A percentile compares a stretch with the other conserved stretches of the same genome.
These are phyloP conservation scores for Alectoris magna DNA, from an alignment of 2,797 vertebrate species.

Conservation along the genomic window DNA sequence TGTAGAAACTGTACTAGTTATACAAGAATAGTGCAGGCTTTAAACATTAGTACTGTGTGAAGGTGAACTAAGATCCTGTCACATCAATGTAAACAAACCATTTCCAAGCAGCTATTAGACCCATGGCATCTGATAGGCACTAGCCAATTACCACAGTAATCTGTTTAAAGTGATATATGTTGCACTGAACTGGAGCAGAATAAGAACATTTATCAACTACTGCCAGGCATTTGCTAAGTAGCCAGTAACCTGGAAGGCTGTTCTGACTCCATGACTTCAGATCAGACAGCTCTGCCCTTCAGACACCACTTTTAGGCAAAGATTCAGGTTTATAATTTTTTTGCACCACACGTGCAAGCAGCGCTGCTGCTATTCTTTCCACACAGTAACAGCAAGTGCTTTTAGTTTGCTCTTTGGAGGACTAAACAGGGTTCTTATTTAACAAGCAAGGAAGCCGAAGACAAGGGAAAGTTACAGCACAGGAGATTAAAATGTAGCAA, in stretches of 20 bases:
- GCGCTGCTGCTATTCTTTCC: neutral
- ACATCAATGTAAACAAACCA: neutral
- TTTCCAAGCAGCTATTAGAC: neutral
- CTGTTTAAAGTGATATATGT: neutral
- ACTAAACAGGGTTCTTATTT: neutral
- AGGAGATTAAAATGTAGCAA: neutral
- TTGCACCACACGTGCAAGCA: neutral
- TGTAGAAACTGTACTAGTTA: neutral
- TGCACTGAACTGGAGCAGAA: neutral
- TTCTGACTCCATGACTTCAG: neutral
- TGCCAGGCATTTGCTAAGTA: neutral
- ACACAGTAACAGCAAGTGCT: neutral
- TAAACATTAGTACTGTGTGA: neutral
- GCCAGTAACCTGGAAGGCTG: neutral
- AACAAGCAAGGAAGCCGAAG: neutral
- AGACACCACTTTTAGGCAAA: neutral
- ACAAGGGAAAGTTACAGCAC: neutral
- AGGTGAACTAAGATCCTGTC: neutral
- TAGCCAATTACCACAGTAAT: neutral
- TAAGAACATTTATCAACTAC: neutral
- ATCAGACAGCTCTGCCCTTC: neutral
- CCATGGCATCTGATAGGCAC: neutral
- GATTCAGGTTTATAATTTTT: neutral
- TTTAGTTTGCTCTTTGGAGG: neutral
- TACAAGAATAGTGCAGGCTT: neutral